These are phyloP conservation scores for Drosophila erecta DNA, from an alignment of 1,140 invertebrate species.

Conservation along the genomic window DNA sequence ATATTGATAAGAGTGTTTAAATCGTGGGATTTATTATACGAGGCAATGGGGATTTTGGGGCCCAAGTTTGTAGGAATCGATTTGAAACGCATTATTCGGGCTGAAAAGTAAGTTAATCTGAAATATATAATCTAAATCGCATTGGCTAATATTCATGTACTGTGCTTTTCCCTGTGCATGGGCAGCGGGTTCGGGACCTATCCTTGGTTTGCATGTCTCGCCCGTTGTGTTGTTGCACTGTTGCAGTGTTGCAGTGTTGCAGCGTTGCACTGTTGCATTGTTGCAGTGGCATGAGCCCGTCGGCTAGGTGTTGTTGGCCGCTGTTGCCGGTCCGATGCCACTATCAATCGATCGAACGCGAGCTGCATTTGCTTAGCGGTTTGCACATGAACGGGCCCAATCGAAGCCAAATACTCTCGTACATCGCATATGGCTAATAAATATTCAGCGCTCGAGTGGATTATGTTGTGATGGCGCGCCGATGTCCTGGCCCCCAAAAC, in stretches of 20 bases:
- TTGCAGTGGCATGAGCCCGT: constrained; percentile 56
- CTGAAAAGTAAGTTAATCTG: too few species aligned
- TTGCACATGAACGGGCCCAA: constrained; percentile 29
- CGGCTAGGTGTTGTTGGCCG: constrained; percentile 52
- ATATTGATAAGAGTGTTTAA: too few species aligned
- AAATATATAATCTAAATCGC: not conserved
- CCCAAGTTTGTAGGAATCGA: too few species aligned
- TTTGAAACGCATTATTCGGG: too few species aligned
- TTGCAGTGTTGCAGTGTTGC: constrained; percentile 16
- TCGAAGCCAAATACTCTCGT: constrained; percentile 28
- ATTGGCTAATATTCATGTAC: not conserved
- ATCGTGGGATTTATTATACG: too few species aligned
- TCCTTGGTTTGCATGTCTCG: constrained; percentile 40
- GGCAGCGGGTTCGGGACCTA: constrained; percentile 20
- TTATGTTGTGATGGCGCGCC: constrained; percentile 40
- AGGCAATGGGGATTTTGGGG: too few species aligned
- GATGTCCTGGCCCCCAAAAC: constrained; percentile 13
- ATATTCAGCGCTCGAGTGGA: constrained; percentile 63
- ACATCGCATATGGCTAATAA: constrained; percentile 73
- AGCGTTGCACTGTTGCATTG: constrained; percentile 18
- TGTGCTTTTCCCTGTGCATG: constrained; percentile 2
- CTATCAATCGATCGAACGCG: constrained; percentile 82
- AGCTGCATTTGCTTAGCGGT: constrained; percentile 79
- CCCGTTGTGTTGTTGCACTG: constrained; percentile 18
- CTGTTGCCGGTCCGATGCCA: constrained; percentile 60